Evolutionary conservation across 2,888 invertebrate genomes (phyloP), one percentile per base, ranked within the genome.

Genomic region (Gastracanthus pulcherrimus): DNA sequence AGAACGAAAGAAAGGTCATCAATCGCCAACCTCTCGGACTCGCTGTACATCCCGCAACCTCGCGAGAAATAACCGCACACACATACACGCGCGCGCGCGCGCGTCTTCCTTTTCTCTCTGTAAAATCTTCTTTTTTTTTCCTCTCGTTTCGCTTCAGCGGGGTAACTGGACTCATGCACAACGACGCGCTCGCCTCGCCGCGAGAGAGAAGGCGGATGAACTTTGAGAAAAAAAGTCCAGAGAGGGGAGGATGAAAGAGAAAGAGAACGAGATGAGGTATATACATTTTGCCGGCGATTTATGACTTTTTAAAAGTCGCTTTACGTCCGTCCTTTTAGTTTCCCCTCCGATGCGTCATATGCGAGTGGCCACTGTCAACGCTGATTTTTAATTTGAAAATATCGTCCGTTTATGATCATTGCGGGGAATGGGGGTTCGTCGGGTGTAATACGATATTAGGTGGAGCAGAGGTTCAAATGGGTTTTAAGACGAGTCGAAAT

Each of bases 141-240:
- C 3, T 69, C 13, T 38, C 62, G 60, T 38, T 48, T 36, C 64
- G 45, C 67, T 29, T 29, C 23, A n/a, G n/a, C n/a, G 51, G 4
- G 31, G 51, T 78, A 71, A 71, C 64, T 71, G 71, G 41, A 71
- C 78, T 71, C 64, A 31, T 41, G 51, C 23, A 13, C 6, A n/a
- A n/a, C n/a, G n/a, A n/a, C n/a, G n/a, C n/a, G n/a, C n/a, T n/a
- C n/a, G n/a, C n/a, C n/a, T n/a, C n/a, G n/a, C n/a, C n/a, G n/a
- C n/a, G n/a, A n/a, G n/a, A n/a, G n/a, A n/a, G n/a, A n/a, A n/a
- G n/a, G n/a, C n/a, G n/a, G n/a, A n/a, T n/a, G n/a, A n/a, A n/a
- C n/a, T n/a, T n/a, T n/a, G n/a, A n/a, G n/a, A n/a, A n/a, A n/a
- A n/a, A n/a, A n/a, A n/a, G n/a, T n/a, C n/a, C n/a, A n/a, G n/a